These are phyloP conservation scores for Episyrphus balteatus DNA, from an alignment of 1,140 invertebrate species.

Conservation along the genomic window DNA sequence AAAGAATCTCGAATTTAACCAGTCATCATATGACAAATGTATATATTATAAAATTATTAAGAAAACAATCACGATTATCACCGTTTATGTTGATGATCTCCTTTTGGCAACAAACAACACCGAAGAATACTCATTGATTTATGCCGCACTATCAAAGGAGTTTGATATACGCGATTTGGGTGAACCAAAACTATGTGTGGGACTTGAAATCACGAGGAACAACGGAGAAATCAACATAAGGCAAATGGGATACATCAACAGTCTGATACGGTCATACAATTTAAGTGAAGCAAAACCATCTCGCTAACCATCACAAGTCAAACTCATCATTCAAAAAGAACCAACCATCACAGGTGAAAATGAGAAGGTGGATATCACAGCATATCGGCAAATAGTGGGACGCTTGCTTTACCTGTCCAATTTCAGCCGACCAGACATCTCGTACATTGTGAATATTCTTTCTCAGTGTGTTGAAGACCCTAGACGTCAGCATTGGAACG, in stretches of 20 bases:
- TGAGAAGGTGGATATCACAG: neutral
- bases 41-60: constrained; percentile 11
- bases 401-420: constrained; percentile 28
- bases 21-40: constrained; percentile 21
- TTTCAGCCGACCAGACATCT: constrained; percentile 34
- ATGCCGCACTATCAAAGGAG: constrained; percentile 8
- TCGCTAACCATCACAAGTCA: constrained; percentile 8
- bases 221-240: constrained; percentile 19
- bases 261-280: constrained; percentile 15
- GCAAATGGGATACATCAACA: constrained; percentile 29
- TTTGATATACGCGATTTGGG: constrained; percentile 21
- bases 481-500: constrained; percentile 19
- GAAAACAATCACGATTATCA: neutral
- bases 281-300: constrained; percentile 14
- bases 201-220: constrained; percentile 17
- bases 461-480: constrained; percentile 16
- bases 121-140: constrained; percentile 8
- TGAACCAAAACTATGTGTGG: constrained; percentile 17
- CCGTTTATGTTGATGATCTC: constrained; percentile 19
- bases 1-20: constrained; percentile 13
- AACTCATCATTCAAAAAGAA: constrained; percentile 12
- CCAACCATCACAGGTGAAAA: neutral
- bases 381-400: constrained; percentile 31
- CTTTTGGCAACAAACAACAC: constrained; percentile 10
- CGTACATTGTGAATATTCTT: constrained; percentile 26